Evolutionary conservation across 2,113 vertebrate species (phyloP).

Genomic region (Pterophyllum scalare): DNA sequence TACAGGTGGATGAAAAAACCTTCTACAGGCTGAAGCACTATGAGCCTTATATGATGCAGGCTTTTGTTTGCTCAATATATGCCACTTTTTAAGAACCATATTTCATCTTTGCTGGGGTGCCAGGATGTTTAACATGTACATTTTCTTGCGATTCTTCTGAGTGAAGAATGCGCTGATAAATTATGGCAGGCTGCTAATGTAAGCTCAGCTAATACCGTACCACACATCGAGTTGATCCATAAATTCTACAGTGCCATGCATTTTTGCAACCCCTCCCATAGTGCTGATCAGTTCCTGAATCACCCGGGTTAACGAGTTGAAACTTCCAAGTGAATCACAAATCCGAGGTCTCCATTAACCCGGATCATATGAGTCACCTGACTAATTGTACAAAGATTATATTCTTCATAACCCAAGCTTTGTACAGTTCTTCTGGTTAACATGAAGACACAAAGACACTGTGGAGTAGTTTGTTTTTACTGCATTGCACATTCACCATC

Average conservation of each 20-base stretch:
- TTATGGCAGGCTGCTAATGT: neutral
- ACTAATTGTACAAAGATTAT: neutral
- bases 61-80: neutral
- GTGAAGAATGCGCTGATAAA: slow-evolving; percentile 3
- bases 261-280: neutral
- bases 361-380: too few species aligned
- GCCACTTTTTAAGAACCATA: neutral
- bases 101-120: neutral
- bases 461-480: neutral
- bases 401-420: neutral
- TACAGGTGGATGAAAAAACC: neutral
- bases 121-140: neutral
- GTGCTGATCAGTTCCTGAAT: too few species aligned
- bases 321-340: too few species aligned
- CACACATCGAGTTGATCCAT: neutral
- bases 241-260: neutral
- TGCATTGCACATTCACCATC: neutral
- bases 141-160: neutral
- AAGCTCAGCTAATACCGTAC: neutral
- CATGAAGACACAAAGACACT: neutral
- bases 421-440: neutral
- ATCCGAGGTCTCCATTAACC: too few species aligned
- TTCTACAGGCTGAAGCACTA: neutral
- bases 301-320: too few species aligned
- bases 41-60: neutral